Evolutionary conservation across 2,113 vertebrate genomes (phyloP).

Genomic region (Spheniscus mendiculus): DNA sequence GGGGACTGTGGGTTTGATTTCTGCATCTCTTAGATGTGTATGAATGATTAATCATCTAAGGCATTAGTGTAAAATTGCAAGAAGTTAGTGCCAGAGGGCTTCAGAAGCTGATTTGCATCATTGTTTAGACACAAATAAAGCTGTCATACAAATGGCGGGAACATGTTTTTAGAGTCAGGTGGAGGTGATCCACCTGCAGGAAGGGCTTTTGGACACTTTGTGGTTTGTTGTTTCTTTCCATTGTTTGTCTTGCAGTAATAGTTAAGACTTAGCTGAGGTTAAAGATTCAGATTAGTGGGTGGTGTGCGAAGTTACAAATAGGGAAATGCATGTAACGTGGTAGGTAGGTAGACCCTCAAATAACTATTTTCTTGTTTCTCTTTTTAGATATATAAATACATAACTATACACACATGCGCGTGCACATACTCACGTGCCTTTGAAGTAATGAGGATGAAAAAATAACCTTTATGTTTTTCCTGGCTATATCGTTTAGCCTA

Average conservation of each 20-base stretch:
- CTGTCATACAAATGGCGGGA: background rate
- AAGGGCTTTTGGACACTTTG: background rate
- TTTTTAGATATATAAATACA: background rate
- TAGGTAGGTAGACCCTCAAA: background rate
- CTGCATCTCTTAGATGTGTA: accelerated
- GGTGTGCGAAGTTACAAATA: background rate
- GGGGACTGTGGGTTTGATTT: background rate
- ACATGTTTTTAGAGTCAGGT: background rate
- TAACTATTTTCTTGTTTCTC: background rate
- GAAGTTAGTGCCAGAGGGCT: background rate
- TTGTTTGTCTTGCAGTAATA: background rate
- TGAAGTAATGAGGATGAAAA: background rate
- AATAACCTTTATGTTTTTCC: background rate
- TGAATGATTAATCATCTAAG: background rate
- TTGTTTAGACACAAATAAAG: background rate
- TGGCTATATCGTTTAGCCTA: background rate
- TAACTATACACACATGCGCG: background rate
- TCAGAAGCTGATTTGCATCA: background rate
- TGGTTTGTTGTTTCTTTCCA: background rate
- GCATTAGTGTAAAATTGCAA: background rate
- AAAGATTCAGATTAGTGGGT: background rate
- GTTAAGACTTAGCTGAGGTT: background rate
- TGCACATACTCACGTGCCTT: accelerated
- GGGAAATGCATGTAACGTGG: background rate
- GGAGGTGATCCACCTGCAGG: background rate